These are phyloP conservation scores for Drosophila villosipedis DNA, from an alignment of 2,888 invertebrate genomes.

Conservation along the genomic window DNA sequence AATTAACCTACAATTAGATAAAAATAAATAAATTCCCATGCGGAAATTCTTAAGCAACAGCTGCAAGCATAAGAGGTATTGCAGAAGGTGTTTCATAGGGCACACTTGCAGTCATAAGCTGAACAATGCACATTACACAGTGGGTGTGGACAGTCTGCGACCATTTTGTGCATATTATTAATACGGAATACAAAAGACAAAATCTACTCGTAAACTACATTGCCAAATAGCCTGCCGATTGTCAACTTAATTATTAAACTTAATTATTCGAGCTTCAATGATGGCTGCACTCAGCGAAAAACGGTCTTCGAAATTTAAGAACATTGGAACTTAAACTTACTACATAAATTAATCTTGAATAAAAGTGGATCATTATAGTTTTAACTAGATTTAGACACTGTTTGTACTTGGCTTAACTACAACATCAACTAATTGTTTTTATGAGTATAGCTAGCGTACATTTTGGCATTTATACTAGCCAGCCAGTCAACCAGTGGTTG, in stretches of 20 bases:
- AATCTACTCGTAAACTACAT: constrained; percentile 57
- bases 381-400: not conserved
- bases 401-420: not conserved
- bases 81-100: constrained; percentile 15
- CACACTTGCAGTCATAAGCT: not conserved
- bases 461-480: constrained; percentile 14
- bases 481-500: constrained; percentile 23
- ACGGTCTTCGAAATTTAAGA: not conserved
- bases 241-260: constrained; percentile 23
- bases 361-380: not conserved
- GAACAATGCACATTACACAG: not conserved
- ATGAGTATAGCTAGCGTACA: not conserved
- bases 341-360: not conserved
- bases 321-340: not conserved
- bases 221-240: constrained; percentile 39
- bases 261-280: constrained; percentile 54
- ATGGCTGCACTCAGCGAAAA: constrained; percentile 3
- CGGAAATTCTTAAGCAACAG: constrained; percentile 27
- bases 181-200: constrained; percentile 29
- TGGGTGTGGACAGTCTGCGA: constrained; percentile 26
- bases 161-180: constrained; percentile 27
- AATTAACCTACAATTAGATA: constrained; percentile 20
- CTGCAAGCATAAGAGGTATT: constrained; percentile 15
- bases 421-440: not conserved
- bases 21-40: constrained; percentile 18